Evolutionary conservation across 2,113 vertebrate genomes (phyloP).

Genomic region (Hepsetus odoe): DNA sequence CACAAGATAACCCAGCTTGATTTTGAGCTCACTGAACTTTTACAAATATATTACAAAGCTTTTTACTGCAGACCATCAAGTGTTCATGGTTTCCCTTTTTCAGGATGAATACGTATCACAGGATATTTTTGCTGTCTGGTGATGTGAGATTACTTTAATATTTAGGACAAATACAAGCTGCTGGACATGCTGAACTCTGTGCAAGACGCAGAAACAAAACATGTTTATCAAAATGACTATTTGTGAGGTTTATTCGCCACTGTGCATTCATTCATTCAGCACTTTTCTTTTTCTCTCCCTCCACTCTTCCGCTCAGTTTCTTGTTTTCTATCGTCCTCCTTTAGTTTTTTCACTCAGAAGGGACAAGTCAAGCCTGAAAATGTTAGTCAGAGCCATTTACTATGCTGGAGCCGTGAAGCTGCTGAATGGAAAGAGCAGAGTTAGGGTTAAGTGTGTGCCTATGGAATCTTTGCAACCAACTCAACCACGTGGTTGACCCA

Average conservation of each 20-base stretch:
- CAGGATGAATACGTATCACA: background rate
- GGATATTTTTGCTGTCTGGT: conserved; percentile 22
- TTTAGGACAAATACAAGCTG: conserved; percentile 41
- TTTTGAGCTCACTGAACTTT: no score
- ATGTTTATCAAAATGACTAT: conserved; percentile 48
- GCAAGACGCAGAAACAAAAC: conserved; percentile 14
- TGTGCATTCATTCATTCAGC: conserved; percentile 29
- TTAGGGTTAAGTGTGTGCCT: background rate
- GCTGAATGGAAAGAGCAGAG: conserved; percentile 23
- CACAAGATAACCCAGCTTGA: no score
- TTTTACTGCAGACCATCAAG: background rate
- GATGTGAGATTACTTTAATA: conserved; percentile 31
- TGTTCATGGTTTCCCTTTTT: background rate
- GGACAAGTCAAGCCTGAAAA: conserved; percentile 23
- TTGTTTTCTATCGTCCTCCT: background rate
- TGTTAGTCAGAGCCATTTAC: conserved; percentile 34
- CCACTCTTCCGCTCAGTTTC: background rate
- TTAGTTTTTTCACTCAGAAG: background rate
- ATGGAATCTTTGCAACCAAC: conserved; percentile 6
- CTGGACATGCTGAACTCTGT: conserved; percentile 31
- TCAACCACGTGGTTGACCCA: background rate
- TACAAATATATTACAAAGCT: background rate
- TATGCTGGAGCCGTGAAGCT: conserved; percentile 17
- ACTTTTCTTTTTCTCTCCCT: background rate
- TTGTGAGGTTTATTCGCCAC: conserved; percentile 25